A percentile compares a stretch with the other conserved stretches of the same genome.
phyloP scores from a whole-genome alignment of 2,797 vertebrate species.

The Lacerta bilineata region DNA sequence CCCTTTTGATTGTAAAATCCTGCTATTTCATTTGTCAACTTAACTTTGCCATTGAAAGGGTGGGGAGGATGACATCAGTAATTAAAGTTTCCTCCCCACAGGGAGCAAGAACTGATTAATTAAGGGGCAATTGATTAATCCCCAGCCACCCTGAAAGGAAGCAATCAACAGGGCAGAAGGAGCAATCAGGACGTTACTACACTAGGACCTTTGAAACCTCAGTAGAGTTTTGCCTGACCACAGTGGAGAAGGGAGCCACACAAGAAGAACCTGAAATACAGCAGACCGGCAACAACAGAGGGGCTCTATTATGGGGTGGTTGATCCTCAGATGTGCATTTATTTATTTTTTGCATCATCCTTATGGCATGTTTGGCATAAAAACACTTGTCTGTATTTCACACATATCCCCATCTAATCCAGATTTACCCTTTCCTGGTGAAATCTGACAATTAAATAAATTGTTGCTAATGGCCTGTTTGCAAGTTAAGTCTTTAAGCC shows the following conservation, averaged over 20 bases:
- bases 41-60: not conserved
- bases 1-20: not conserved
- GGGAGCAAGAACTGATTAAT: not conserved
- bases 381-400: too few relatives aligned
- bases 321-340: too few relatives aligned
- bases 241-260: not conserved
- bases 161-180: not conserved
- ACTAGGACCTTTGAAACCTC: not conserved
- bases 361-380: too few relatives aligned
- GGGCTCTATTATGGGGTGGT: too few relatives aligned
- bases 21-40: not conserved
- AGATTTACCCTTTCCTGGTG: too few relatives aligned
- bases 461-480: too few relatives aligned
- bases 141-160: not conserved
- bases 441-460: too few relatives aligned
- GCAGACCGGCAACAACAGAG: too few relatives aligned
- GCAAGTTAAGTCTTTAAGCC: too few relatives aligned
- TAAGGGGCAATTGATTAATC: not conserved
- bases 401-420: too few relatives aligned
- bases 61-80: not conserved
- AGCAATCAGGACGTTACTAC: too few relatives aligned
- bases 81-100: not conserved
- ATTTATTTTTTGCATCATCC: too few relatives aligned
- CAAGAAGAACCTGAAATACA: not conserved
- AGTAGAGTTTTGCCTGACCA: not conserved